Conservation (phyloP, 2,797 vertebrate species). For the Enteromius treurensis region DNA sequence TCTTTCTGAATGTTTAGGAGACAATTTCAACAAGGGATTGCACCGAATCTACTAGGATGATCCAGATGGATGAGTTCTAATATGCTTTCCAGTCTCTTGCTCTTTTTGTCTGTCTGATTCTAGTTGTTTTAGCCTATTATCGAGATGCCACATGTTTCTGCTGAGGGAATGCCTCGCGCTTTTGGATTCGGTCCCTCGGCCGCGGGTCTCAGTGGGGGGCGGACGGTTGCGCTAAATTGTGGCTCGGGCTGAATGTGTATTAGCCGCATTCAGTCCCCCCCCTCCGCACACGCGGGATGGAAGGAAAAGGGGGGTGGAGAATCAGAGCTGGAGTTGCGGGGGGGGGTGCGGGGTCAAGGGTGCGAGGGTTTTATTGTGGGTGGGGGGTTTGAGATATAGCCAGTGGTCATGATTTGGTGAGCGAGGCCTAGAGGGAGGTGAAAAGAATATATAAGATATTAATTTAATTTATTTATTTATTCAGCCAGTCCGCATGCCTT, state of each 20-base stretch:
- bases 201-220: conserved; percentile 49
- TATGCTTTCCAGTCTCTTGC: conserved; percentile 77
- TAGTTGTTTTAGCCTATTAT: conserved; percentile 84
- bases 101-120: conserved; percentile 59
- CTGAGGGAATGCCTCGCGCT: conserved; percentile 71
- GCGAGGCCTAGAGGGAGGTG: conserved; percentile 69
- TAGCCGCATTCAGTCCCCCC: conserved; percentile 72
- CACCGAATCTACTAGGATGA: conserved; percentile 81
- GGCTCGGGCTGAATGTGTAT: conserved; percentile 77
- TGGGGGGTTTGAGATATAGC: conserved; percentile 57
- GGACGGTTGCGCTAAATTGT: conserved; percentile 69
- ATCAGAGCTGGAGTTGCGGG: conserved; percentile 52
- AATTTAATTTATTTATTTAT: conserved; percentile 85
- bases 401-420: conserved; percentile 74
- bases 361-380: conserved; percentile 60
- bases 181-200: conserved; percentile 62
- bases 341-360: conserved; percentile 65
- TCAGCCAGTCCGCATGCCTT: conserved; percentile 73
- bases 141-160: conserved; percentile 79
- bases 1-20: conserved; percentile 81
- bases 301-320: conserved; percentile 63
- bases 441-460: conserved; percentile 79
- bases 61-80: conserved; percentile 84
- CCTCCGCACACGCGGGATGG: conserved; percentile 57
- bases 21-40: conserved; percentile 80